These are phyloP conservation scores for Platichthys flesus DNA, from an alignment of 2,113 vertebrate genomes.

Conservation along the genomic window DNA sequence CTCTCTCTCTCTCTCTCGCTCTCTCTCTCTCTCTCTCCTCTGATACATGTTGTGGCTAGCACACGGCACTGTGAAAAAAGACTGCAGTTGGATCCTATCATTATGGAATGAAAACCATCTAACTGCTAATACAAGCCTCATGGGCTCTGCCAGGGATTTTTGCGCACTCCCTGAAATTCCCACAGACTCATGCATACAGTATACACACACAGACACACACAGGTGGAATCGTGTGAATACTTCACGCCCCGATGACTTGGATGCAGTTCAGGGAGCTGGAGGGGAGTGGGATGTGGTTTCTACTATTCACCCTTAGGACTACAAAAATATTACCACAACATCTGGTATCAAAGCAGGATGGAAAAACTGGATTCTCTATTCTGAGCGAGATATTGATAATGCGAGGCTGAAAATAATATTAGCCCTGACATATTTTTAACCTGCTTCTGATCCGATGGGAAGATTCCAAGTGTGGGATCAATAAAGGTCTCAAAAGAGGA, in stretches of 20 bases:
- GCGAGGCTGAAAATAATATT: conserved; percentile 1
- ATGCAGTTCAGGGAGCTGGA: conserved; percentile 40
- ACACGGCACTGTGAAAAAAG: conserved; percentile 33
- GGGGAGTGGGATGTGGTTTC: conserved; percentile 46
- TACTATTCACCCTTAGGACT: conserved; percentile 29
- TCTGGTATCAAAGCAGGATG: conserved; percentile 41
- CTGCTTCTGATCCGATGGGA: conserved; percentile 18
- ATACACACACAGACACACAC: conserved; percentile 16
- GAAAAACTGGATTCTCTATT: conserved; percentile 27
- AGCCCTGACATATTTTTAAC: conserved; percentile 29
- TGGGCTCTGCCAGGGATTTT: conserved; percentile 56
- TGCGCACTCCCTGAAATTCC: conserved; percentile 47
- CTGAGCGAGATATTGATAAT: conserved; percentile 2
- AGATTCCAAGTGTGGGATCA: conserved; percentile 31
- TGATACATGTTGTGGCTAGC: conserved; percentile 73
- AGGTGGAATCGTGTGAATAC: conserved; percentile 44
- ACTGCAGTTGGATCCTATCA: conserved; percentile 72
- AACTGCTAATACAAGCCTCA: conserved; percentile 71
- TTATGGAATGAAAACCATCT: conserved; percentile 79
- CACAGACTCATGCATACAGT: conserved; percentile 1
- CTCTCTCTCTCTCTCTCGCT: no score
- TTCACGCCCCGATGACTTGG: conserved; percentile 36
- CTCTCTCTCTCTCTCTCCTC: not conserved
- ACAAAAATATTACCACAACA: conserved; percentile 51
- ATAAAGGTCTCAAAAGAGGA: conserved; percentile 27